Percentiles rank a stretch among this genome's conserved stretches.
These are phyloP conservation scores for Coelopa frigida DNA, from an alignment of 1,140 invertebrate genomes.

Conservation along the genomic window DNA sequence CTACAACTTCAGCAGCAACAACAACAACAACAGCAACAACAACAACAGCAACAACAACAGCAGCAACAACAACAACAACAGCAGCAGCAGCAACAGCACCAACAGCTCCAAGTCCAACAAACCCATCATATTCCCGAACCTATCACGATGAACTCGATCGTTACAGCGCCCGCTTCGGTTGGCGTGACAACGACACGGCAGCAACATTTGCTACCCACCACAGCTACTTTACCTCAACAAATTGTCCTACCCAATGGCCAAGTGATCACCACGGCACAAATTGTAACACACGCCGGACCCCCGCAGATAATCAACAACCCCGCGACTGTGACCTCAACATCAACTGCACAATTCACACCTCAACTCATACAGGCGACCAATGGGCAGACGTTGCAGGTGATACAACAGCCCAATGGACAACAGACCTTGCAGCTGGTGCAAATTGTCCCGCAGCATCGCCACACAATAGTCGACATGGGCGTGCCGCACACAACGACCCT, in stretches of 20 bases:
- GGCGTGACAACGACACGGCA: no score
- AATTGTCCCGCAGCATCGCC: constrained; percentile 25
- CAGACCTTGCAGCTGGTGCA: constrained; percentile 38
- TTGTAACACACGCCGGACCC: constrained; percentile 25
- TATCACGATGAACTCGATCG: no score
- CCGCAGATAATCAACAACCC: constrained; percentile 16
- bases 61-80: constrained; percentile 14
- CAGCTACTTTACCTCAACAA: constrained; percentile 31
- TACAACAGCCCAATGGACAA: constrained; percentile 39
- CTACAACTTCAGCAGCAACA: constrained; percentile 11
- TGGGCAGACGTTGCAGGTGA: constrained; percentile 38
- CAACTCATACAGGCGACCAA: constrained; percentile 36
- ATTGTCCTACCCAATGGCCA: constrained; percentile 42
- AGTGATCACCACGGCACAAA: constrained; percentile 40
- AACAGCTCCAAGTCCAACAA: constrained; percentile 7
- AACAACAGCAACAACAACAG: constrained; percentile 22
- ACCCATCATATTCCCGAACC: constrained; percentile 11
- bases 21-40: constrained; percentile 12
- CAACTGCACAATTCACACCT: constrained; percentile 29
- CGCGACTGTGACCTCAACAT: constrained; percentile 11
- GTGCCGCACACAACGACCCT: constrained; percentile 20
- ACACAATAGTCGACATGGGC: constrained; percentile 5
- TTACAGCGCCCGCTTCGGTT: no score
- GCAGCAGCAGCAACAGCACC: constrained; percentile 17
- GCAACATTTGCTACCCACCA: constrained; percentile 21